These are phyloP conservation scores for Puma concolor DNA, from an alignment of 2,113 vertebrate genomes.

Conservation along the genomic window DNA sequence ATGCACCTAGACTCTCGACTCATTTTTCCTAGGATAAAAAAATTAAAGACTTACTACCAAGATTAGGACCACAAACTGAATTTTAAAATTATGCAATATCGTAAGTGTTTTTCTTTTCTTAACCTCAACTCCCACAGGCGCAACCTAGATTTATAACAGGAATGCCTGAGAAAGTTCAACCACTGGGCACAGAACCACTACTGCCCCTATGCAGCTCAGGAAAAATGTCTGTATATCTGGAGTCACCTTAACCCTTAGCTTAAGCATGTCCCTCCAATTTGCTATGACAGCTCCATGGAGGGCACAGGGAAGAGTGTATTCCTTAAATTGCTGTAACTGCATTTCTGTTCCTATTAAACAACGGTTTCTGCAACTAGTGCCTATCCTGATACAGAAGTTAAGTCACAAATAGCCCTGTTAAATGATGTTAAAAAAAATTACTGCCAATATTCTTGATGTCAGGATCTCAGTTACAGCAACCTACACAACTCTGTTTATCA, in stretches of 20 bases:
- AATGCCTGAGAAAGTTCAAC: background rate
- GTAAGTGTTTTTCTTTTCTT: conserved; percentile 45
- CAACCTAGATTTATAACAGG: conserved; percentile 42
- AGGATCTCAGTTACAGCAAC: conserved; percentile 23
- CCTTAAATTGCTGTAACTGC: background rate
- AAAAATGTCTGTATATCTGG: background rate
- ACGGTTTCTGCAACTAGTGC: background rate
- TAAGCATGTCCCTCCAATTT: background rate
- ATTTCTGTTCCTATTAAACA: background rate
- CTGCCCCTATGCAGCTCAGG: background rate
- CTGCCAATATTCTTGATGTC: background rate
- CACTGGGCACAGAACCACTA: background rate
- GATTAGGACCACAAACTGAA: background rate
- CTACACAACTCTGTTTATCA: conserved; percentile 25
- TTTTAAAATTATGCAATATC: conserved; percentile 12
- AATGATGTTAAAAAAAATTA: background rate
- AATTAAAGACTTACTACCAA: conserved; percentile 25
- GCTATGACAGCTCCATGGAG: background rate
- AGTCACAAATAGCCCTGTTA: background rate
- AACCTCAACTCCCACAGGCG: conserved; percentile 63
- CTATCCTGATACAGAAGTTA: background rate
- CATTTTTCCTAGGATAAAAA: conserved; percentile 43
- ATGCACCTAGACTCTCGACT: background rate
- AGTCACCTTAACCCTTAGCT: background rate
- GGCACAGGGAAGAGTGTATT: background rate